A percentile compares a stretch with the other conserved stretches of the same genome.
Evolutionary conservation across 2,888 invertebrate species (phyloP).

Genomic region (Metacarcinus magister): DNA sequence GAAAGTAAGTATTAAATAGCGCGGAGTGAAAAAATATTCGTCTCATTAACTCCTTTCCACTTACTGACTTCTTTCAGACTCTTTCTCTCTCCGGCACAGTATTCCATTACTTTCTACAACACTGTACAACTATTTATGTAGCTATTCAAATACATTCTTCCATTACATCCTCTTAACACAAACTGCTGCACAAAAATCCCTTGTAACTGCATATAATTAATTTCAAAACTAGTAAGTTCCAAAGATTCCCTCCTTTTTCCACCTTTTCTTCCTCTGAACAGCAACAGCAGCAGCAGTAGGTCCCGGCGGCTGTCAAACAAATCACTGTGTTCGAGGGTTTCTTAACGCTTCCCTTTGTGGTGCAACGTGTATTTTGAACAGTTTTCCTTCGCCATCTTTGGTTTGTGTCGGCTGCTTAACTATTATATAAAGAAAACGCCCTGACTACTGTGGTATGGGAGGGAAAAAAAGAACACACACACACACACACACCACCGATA

Average conservation of each 20-base stretch:
- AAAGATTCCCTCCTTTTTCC: neutral
- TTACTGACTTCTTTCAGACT: neutral
- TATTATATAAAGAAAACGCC: neutral
- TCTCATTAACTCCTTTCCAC: neutral
- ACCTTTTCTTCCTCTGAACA: neutral
- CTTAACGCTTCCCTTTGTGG: neutral
- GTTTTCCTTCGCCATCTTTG: constrained; percentile 16
- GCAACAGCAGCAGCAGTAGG: no score
- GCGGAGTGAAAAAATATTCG: neutral
- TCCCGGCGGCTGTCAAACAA: neutral
- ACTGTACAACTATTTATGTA: neutral
- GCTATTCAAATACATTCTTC: neutral
- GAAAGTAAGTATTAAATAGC: neutral
- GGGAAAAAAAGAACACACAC: neutral
- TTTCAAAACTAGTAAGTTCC: neutral
- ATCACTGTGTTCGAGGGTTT: neutral
- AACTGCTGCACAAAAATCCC: neutral
- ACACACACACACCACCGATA: neutral
- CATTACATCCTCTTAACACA: neutral
- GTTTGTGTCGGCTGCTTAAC: neutral
- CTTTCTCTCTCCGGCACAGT: neutral
- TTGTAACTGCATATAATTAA: neutral
- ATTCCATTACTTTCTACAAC: neutral
- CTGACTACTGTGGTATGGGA: neutral
- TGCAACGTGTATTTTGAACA: neutral